Base-by-base conservation (phyloP, 2,888 invertebrate species). In the Trichogramma evanescens region DNA sequence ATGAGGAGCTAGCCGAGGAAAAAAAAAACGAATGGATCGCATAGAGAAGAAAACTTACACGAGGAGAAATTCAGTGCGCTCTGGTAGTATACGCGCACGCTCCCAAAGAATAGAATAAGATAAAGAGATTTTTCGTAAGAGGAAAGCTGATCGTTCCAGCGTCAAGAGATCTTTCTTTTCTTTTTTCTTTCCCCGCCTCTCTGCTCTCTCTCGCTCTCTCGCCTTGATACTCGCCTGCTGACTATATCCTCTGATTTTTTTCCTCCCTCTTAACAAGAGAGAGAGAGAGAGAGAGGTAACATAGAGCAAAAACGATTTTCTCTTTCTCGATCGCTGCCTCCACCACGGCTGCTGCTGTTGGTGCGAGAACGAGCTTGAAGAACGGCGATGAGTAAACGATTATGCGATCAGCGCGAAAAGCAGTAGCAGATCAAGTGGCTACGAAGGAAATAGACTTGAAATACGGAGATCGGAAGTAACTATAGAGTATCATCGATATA, bases 351-450 rank as follows among this genome's bases (percentile, higher is more conserved):
- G 48, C 53, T 10, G 41, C 41, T 46, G 26, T 26, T 26, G 26
- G 26, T 26, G 3, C 40, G 13, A 42, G 38, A 48, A 4, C 48
- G 9, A 26, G 39, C 50, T 8, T 54, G 51, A 61, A 54, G 54
- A 48, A 61, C 55, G 43, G 50, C 54, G 54, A 58, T 58, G 58
- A 58, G 54, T 58, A 51, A 61, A 61, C 51, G 54, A 61, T 58
- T 58, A 58, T 55, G 53, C 52, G 54, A 50, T 45, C 54, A 45
- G 9, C 10, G 45, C 38, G 41, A 40, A 41, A 54, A 46, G 48
- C n/a, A 8, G 51, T 5, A 10, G 42, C 41, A 38, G 8, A 42
- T 26, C 26, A 42, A 48, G 5, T 9, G 46, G n/a, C 13, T 4
- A 41, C 46, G 43, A 51, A 41, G 38, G 50, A 54, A 50, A 45